Evolutionary conservation across 2,113 vertebrate species (phyloP).

Genomic region (Pachyramphus minor): DNA sequence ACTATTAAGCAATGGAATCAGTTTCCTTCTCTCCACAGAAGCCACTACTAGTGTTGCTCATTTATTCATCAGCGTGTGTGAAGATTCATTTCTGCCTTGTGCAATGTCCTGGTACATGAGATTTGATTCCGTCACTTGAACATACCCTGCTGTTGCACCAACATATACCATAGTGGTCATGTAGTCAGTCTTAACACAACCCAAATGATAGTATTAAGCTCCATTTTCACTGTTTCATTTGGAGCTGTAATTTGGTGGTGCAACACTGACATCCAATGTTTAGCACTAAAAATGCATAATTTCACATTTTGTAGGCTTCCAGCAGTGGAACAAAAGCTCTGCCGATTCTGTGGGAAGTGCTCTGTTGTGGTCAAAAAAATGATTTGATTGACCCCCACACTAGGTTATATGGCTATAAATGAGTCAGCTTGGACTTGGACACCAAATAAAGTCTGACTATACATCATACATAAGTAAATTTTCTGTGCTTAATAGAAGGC

Average conservation of each 20-base stretch:
- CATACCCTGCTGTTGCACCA: neutral
- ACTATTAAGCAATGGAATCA: neutral
- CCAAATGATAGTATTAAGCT: neutral
- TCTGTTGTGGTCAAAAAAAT: neutral
- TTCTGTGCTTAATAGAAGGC: neutral
- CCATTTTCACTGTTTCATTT: neutral
- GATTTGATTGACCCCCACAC: neutral
- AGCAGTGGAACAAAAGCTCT: neutral
- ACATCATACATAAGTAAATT: neutral
- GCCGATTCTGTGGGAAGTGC: neutral
- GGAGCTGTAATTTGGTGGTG: conserved; percentile 34
- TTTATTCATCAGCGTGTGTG: neutral
- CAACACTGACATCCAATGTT: conserved; percentile 57
- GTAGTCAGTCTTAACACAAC: neutral
- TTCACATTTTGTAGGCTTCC: neutral
- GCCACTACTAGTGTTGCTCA: neutral
- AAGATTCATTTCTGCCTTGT: neutral
- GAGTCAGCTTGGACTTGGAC: neutral
- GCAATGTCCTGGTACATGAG: neutral
- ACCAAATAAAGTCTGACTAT: neutral
- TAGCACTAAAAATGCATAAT: conserved; percentile 19
- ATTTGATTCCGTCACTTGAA: neutral
- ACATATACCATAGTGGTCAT: neutral
- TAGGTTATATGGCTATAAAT: neutral
- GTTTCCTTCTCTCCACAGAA: neutral